phyloP scores from a whole-genome alignment of 1,140 invertebrate genomes.

The Lanistes nyassanus region DNA sequence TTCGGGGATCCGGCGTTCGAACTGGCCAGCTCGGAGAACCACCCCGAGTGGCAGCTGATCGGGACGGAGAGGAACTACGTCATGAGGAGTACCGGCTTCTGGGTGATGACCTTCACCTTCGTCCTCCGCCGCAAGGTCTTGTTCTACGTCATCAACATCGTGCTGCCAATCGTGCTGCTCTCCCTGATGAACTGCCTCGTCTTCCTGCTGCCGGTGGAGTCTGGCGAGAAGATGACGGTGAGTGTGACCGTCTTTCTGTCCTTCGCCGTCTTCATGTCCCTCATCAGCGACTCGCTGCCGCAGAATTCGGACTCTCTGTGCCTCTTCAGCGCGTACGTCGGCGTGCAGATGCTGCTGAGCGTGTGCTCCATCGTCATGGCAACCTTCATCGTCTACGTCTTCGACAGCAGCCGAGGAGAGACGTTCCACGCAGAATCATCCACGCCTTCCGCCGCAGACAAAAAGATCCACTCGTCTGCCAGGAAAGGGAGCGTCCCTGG shows the following conservation, averaged over 20 bases:
- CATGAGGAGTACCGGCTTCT: background rate
- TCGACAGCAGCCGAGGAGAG: background rate
- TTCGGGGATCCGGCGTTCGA: background rate
- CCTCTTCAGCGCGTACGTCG: conserved; percentile 62
- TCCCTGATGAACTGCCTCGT: conserved; percentile 31
- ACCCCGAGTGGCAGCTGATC: conserved; percentile 6
- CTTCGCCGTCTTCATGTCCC: conserved; percentile 35
- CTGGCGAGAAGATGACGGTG: conserved; percentile 39
- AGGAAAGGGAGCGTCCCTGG: no score
- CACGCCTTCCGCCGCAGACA: no score
- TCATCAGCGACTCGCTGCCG: conserved; percentile 33
- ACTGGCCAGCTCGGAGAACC: background rate
- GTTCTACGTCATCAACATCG: conserved; percentile 31
- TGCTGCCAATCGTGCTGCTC: conserved; percentile 34
- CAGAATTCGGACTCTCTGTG: conserved; percentile 34
- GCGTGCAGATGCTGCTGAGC: conserved; percentile 28
- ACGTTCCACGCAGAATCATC: no score
- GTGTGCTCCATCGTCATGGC: conserved; percentile 24
- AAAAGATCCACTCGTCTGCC: no score
- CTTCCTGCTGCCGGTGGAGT: conserved; percentile 34
- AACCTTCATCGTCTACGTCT: conserved; percentile 21
- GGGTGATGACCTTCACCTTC: background rate
- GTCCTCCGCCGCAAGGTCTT: background rate
- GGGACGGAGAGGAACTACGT: conserved; percentile 23
- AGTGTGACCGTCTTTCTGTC: conserved; percentile 38